Conservation (phyloP, 2,888 invertebrate species). For the Eudemis profundana region DNA sequence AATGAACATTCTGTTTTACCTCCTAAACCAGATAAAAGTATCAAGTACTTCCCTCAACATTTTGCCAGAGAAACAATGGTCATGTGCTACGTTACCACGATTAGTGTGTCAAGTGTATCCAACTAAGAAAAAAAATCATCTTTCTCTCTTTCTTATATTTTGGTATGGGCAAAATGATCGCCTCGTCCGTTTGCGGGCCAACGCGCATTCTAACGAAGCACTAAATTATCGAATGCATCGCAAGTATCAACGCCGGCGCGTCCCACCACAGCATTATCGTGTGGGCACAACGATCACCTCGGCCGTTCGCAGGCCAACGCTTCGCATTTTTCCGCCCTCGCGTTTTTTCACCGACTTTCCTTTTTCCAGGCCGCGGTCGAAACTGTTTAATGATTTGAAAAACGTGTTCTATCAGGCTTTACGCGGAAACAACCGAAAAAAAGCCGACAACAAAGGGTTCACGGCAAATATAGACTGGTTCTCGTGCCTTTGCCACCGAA, state of each 20-base stretch:
- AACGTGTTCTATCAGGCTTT: conserved; percentile 86
- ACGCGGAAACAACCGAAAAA: conserved; percentile 83
- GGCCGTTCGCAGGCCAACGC: conserved; percentile 62
- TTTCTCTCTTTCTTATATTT: not conserved
- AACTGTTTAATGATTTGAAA: conserved; percentile 86
- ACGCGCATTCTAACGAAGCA: not conserved
- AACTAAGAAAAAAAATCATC: too few species aligned
- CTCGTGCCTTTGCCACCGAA: conserved; percentile 53
- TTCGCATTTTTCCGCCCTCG: conserved; percentile 64
- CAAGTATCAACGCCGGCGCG: conserved; percentile 52
- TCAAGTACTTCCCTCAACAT: too few species aligned
- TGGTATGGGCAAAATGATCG: not conserved
- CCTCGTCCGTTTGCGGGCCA: not conserved
- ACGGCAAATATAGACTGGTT: conserved; percentile 81
- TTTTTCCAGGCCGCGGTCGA: conserved; percentile 76
- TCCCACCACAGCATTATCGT: conserved; percentile 63
- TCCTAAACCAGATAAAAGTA: too few species aligned
- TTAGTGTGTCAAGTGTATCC: too few species aligned
- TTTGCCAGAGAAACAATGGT: too few species aligned
- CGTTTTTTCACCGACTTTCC: conserved; percentile 67
- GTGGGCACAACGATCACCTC: conserved; percentile 72
- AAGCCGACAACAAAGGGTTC: conserved; percentile 83
- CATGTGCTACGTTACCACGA: too few species aligned
- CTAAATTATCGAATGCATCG: not conserved
- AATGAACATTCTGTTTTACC: too few species aligned